Conservation (phyloP, 1,140 invertebrate genomes). For the Saccostrea echinata region DNA sequence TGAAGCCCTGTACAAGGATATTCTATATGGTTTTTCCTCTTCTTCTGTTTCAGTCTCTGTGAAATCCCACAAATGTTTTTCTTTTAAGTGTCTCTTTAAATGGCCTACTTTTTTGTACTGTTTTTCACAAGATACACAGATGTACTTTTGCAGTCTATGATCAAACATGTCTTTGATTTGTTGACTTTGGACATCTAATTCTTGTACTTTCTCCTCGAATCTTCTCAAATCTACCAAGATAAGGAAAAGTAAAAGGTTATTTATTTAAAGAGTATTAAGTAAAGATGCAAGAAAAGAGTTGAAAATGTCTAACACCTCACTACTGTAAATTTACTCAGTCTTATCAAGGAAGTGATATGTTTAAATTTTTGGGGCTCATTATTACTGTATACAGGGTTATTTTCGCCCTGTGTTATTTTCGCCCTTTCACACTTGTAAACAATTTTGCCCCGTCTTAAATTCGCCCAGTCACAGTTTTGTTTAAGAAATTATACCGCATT, state of each 20-base stretch:
- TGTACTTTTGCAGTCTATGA: background rate
- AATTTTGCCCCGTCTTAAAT: too few species aligned
- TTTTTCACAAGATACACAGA: constrained; percentile 40
- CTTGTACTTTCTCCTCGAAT: constrained; percentile 19
- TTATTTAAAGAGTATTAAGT: too few species aligned
- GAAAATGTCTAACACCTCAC: too few species aligned
- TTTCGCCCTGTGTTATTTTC: too few species aligned
- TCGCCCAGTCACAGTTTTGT: too few species aligned
- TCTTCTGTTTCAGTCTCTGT: background rate
- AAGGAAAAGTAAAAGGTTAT: background rate
- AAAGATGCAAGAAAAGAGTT: too few species aligned
- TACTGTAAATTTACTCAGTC: too few species aligned
- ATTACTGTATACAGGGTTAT: too few species aligned
- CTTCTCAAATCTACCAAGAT: constrained; percentile 18
- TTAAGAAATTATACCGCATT: too few species aligned
- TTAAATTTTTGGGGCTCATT: too few species aligned
- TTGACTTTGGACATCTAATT: constrained; percentile 21
- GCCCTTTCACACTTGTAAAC: too few species aligned
- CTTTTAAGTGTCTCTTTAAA: constrained; percentile 35
- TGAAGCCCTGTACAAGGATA: constrained; percentile 42
- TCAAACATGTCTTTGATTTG: constrained; percentile 34
- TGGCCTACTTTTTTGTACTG: constrained; percentile 29
- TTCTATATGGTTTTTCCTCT: constrained; percentile 4
- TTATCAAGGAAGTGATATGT: too few species aligned
- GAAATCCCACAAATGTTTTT: constrained; percentile 35